These are phyloP conservation scores for Leucoptera coffeella DNA, from an alignment of 2,888 invertebrate species.

Conservation along the genomic window DNA sequence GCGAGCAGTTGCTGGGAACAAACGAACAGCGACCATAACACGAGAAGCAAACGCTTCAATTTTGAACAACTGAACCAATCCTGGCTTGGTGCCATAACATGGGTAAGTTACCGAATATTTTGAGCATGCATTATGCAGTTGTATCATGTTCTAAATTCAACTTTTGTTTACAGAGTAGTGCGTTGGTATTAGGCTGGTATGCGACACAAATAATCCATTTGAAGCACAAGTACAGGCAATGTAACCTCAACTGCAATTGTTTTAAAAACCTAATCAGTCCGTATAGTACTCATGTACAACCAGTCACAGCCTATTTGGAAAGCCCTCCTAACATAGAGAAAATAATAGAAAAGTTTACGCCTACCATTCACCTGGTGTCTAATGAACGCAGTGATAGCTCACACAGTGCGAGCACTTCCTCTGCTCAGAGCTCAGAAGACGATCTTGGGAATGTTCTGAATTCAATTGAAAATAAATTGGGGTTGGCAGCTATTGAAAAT, in stretches of 20 bases:
- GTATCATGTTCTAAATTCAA: conserved; percentile 1
- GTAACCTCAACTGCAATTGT: conserved; percentile 11
- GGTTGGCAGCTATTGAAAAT: conserved; percentile 53
- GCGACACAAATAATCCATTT: conserved; percentile 51
- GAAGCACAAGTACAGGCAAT: conserved; percentile 17
- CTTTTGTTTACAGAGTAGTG: conserved; percentile 44
- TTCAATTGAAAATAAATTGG: conserved; percentile 55
- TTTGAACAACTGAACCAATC: conserved; percentile 30
- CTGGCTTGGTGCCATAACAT: conserved; percentile 49
- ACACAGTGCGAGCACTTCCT: conserved; percentile 1
- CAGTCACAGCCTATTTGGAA: conserved; percentile 12
- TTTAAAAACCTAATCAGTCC: conserved; percentile 17
- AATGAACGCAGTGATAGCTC: conserved; percentile 20
- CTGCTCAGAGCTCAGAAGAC: conserved; percentile 11
- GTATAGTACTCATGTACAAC: conserved; percentile 15
- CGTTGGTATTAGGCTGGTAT: conserved; percentile 57
- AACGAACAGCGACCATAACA: conserved; percentile 14
- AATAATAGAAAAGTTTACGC: conserved; percentile 16
- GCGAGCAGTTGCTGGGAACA: conserved; percentile 17
- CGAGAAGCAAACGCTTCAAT: conserved; percentile 32
- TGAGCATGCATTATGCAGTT: not conserved
- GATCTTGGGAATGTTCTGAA: conserved; percentile 49
- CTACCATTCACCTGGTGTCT: conserved; percentile 27
- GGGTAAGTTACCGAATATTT: conserved; percentile 20
- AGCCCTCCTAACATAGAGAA: conserved; percentile 16